Evolutionary conservation across 2,888 invertebrate species (phyloP), one percentile per base, ranked within the genome.

Genomic region (Archips xylosteana): DNA sequence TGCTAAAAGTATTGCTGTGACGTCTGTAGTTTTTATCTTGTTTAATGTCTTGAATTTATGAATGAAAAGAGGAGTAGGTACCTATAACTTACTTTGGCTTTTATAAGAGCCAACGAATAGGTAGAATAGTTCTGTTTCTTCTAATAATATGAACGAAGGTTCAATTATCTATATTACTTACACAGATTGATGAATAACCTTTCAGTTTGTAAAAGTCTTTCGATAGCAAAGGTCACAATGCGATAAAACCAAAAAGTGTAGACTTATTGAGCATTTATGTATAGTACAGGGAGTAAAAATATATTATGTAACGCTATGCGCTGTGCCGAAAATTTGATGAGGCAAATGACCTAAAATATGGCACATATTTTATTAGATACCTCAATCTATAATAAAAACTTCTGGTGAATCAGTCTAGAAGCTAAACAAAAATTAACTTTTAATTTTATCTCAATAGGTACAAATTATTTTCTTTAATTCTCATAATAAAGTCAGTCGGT

Each of bases 401-500:
- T n/a, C 13, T 49, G 8, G 3, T 15, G 23, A 23, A 23, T 32
- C 60, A 60, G 49, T 49, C 39, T 57, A 63, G 57, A 73, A 71
- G 15, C 36, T 23, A 23, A 45, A 73, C 36, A 49, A 62, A 67
- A 39, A 45, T 15, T 51, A 13, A 12, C 4, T 23, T 57, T 65
- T 36, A 74, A 45, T 45, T 23, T 65, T 74, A 74, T 74, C 61
- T 42, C 32, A 36, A 65, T 51, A 23, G 23, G 23, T 23, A 74
- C 69, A 70, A 74, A 61, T 65, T 70, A 70, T 65, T 70, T 51
- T 23, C 63, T 70, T 64, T 36, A 15, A 2, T 59, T 65, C 60
- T 74, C 65, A 65, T 74, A 70, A 74, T 74, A 70, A 72, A 70
- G 36, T 23, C 39, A 69, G 62, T 74, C 51, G 51, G 51, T 59